phyloP scores from a whole-genome alignment of 2,888 invertebrate species.

The Linyphia triangularis region DNA sequence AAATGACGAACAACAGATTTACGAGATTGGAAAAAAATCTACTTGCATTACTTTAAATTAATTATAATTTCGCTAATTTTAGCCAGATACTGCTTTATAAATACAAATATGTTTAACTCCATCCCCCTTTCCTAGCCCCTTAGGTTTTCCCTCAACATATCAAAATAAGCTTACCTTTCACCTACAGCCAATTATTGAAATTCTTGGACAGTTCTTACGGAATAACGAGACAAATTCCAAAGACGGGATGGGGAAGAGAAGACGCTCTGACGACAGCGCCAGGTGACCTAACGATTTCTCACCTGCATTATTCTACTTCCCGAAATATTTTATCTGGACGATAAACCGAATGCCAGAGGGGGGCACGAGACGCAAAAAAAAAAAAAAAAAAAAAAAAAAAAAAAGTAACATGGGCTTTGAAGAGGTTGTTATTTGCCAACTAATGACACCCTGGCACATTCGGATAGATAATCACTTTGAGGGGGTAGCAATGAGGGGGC shows the following conservation, averaged over 20 bases:
- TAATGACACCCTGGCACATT: slow-evolving; percentile 59
- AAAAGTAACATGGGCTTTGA: neutral
- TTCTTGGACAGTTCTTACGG: neutral
- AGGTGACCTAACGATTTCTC: slow-evolving; percentile 51
- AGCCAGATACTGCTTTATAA: too few relatives aligned
- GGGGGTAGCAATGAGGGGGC: neutral
- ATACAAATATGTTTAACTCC: too few relatives aligned
- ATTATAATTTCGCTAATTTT: too few relatives aligned
- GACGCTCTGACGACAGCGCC: neutral
- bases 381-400: neutral
- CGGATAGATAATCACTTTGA: slow-evolving; percentile 44
- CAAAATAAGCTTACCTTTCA: neutral
- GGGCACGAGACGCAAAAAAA: neutral
- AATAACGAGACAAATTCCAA: slow-evolving; percentile 8
- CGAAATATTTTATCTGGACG: neutral
- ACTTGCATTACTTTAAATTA: too few relatives aligned
- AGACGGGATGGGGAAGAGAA: neutral
- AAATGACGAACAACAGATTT: too few relatives aligned
- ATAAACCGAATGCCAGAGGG: neutral
- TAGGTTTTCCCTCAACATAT: too few relatives aligned
- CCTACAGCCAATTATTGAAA: neutral
- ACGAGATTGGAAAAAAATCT: too few relatives aligned
- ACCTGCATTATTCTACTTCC: slow-evolving; percentile 5
- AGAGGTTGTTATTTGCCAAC: slow-evolving; percentile 65
- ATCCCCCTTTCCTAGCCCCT: too few relatives aligned